Conservation (phyloP, 64 coral and sea anemone species). For the Dendronephthya gigantea region DNA sequence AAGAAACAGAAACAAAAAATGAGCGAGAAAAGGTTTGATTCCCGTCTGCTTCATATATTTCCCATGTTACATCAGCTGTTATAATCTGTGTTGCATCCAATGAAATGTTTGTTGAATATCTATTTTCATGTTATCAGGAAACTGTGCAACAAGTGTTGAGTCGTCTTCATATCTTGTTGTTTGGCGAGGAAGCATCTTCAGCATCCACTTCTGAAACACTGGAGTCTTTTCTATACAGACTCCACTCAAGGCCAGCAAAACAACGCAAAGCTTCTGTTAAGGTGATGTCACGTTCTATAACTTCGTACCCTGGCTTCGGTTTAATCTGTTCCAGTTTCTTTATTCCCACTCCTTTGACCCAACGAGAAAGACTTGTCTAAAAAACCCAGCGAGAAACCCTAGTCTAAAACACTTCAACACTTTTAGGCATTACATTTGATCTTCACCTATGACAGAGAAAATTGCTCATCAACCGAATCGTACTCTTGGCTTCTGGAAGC, state of each 20-base stretch:
- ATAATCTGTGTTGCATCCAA: background rate
- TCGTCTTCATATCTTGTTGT: slow-evolving; percentile 56
- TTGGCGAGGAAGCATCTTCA: slow-evolving; percentile 52
- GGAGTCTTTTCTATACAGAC: slow-evolving; percentile 76
- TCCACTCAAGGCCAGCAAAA: slow-evolving; percentile 51
- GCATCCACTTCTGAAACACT: slow-evolving; percentile 70
- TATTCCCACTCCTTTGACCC: too few relatives aligned
- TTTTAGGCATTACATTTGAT: slow-evolving; percentile 44
- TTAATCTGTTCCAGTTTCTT: too few relatives aligned
- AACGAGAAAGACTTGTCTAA: too few relatives aligned
- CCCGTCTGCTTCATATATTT: background rate
- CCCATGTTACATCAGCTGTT: background rate
- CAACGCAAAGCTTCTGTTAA: slow-evolving; percentile 76
- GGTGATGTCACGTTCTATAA: too few relatives aligned
- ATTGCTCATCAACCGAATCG: background rate
- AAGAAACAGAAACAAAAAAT: slow-evolving; percentile 16
- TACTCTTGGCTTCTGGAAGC: slow-evolving; percentile 60
- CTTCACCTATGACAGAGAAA: background rate
- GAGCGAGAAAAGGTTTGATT: slow-evolving; percentile 41
- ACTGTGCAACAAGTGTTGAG: slow-evolving; percentile 65
- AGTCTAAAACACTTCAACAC: too few relatives aligned
- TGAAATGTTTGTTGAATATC: background rate
- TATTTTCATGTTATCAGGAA: slow-evolving; percentile 31
- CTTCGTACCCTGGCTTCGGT: too few relatives aligned
- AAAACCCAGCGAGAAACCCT: too few relatives aligned